Evolutionary conservation across 2,888 invertebrate species (phyloP), one percentile per base, ranked within the genome.

Genomic region (Mystacides longicornis): DNA sequence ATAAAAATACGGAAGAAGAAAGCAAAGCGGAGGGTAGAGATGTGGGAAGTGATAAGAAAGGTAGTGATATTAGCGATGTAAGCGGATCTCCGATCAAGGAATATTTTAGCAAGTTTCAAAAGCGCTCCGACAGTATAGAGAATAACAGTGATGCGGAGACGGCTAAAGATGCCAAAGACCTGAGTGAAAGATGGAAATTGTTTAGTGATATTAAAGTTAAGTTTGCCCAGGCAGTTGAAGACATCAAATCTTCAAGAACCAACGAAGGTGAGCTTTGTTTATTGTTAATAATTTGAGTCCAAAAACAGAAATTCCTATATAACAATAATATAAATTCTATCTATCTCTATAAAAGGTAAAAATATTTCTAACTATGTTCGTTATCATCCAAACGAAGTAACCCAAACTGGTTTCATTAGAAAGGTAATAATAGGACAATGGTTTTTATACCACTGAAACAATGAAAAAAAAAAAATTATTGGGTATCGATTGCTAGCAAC

Each of bases 171-270:
- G 31, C 42, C 45, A 60, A 71, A 62, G 60, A 61, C 42, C 19
- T 46, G 72, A 80, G 81, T 59, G 86, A 86, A 69, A 81, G 84
- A 4, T 87, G 87, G 87, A 82, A 82, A 64, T 79, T 86, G 65
- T 81, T 87, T 61, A 81, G 82, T 59, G 86, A 86, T 62, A 81
- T 87, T 55, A 85, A 78, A 68, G 86, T 83, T 49, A 86, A 87
- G 71, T 83, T 88, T 59, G 82, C 86, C 37, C 87, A 87, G 67
- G 87, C 86, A 33, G 86, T 88, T 49, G 87, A 88, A 67, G 87
- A 87, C 59, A 87, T 86, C 72, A 75, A 87, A 55, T 84, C 82
- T 9, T 81, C 82, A 64, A 82, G 83, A 55, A 85, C 86, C 63
- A 74, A 70, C 59, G 83, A 84, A 63, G 79, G 79, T 70, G 71